These are phyloP conservation scores for Porites australiensis DNA, from an alignment of 64 coral and sea anemone species.

Conservation along the genomic window DNA sequence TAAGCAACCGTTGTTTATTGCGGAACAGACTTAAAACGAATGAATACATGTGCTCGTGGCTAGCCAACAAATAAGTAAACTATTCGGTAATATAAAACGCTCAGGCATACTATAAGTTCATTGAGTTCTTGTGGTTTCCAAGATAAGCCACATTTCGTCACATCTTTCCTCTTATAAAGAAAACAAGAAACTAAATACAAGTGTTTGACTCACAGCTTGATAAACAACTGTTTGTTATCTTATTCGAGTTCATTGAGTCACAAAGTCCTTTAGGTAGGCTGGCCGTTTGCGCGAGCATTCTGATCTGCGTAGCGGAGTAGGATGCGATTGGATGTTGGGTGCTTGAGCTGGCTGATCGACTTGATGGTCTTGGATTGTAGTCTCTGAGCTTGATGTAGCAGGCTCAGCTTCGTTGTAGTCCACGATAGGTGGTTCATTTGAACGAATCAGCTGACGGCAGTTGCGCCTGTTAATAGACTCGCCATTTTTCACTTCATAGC, in stretches of 20 bases:
- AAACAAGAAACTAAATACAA: background rate
- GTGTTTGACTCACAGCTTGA: background rate
- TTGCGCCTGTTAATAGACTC: background rate
- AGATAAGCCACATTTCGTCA: constrained; percentile 1
- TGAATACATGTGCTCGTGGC: too few relatives aligned
- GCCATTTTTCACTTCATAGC: background rate
- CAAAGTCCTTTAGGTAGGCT: background rate
- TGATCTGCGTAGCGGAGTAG: background rate
- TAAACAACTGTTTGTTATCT: too few relatives aligned
- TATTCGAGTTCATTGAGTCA: background rate
- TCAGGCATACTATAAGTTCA: too few relatives aligned
- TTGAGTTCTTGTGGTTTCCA: too few relatives aligned
- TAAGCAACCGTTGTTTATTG: too few relatives aligned
- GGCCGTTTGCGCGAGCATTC: background rate
- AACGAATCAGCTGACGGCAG: background rate
- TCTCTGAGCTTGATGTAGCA: background rate
- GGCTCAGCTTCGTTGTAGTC: background rate
- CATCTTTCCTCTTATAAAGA: constrained; percentile 6
- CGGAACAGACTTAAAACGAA: too few relatives aligned
- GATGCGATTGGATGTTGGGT: background rate
- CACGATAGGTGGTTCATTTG: background rate
- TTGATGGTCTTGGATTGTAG: background rate
- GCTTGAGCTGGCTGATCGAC: background rate
- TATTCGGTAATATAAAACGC: too few relatives aligned
- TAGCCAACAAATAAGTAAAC: too few relatives aligned